Evolutionary conservation across 1,140 invertebrate species (phyloP), one percentile per base, ranked within the genome.

Genomic region (Euwallacea similis): DNA sequence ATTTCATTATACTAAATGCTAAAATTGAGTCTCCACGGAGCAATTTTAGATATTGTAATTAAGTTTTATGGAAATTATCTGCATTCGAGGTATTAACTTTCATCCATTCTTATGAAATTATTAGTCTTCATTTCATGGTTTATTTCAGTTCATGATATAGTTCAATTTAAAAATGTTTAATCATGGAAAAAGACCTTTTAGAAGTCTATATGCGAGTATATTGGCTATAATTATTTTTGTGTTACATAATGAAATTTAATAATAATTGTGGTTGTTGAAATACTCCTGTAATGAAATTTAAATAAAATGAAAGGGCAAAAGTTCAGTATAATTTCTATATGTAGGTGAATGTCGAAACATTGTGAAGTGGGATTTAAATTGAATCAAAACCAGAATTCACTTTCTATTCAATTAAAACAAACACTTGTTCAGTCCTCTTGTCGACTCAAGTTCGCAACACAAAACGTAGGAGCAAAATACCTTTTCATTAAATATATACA

Each of bases 1-100:
- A 43, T 61, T 50, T 58, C 55, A 58, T 58, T 58, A 58, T 58
- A 21, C 55, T 15, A 58, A 58, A 43, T 16, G 59, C 9, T 61
- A 43, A 61, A 61, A 61, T 42, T 61, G 33, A 11, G 59, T 16
- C 21, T 43, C 59, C 59, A 16, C 42, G 43, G 33, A 13, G 42
- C 42, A 42, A 21, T 61, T 61, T 61, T 10, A 43, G n/a, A 61
- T 61, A 61, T 61, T 61, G 42, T 61, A 61, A 61, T 61, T 61
- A 43, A 61, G 59, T 61, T 61, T 61, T 43, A 61, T 61, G 42
- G 21, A 33, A 58, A 33, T 2, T 58, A 58, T 58, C 55, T 15
- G 13, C 55, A 58, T 58, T 58, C 55, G 7, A 33, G 55, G 10
- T 6, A 58, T 58, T 58, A 58, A 58, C 55, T 58, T 58, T 16